phyloP scores from a whole-genome alignment of 2,113 vertebrate genomes.

The Raja brachyura region DNA sequence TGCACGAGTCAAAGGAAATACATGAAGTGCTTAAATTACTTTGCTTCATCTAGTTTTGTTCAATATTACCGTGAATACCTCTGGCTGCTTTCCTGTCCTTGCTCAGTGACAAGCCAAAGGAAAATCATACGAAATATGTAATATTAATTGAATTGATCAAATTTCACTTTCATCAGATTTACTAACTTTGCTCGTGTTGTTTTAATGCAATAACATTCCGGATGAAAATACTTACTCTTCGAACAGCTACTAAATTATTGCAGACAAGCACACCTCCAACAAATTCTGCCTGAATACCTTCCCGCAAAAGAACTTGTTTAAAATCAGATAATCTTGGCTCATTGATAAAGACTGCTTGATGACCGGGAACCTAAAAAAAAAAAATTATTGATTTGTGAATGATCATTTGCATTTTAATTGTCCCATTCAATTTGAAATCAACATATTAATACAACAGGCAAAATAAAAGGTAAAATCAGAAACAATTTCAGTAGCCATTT shows the following conservation, averaged over 20 bases:
- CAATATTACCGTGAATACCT: background rate
- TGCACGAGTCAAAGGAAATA: background rate
- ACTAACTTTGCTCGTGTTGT: background rate
- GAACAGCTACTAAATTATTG: constrained; percentile 96
- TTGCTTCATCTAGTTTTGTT: constrained; percentile 25
- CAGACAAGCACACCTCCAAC: constrained; percentile 95
- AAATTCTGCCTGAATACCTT: constrained; percentile 96
- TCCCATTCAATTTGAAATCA: background rate
- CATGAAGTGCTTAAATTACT: background rate
- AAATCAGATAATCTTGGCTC: constrained; percentile 96
- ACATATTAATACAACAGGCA: background rate
- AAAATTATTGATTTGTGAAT: background rate
- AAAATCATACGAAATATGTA: constrained; percentile 16
- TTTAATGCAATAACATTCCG: background rate
- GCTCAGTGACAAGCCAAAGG: constrained; percentile 27
- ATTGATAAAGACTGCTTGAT: constrained; percentile 97
- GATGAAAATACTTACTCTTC: constrained; percentile 69
- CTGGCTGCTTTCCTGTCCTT: background rate
- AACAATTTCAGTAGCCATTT: background rate
- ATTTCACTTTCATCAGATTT: background rate
- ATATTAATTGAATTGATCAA: background rate
- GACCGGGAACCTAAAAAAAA: constrained; percentile 73
- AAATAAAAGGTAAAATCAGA: background rate
- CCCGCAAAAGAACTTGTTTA: constrained; percentile 91
- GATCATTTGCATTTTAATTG: background rate